Percentiles rank a stretch among this genome's conserved stretches.
Conservation (phyloP, 2,797 vertebrate species). For the Phoeniculus purpureus region DNA sequence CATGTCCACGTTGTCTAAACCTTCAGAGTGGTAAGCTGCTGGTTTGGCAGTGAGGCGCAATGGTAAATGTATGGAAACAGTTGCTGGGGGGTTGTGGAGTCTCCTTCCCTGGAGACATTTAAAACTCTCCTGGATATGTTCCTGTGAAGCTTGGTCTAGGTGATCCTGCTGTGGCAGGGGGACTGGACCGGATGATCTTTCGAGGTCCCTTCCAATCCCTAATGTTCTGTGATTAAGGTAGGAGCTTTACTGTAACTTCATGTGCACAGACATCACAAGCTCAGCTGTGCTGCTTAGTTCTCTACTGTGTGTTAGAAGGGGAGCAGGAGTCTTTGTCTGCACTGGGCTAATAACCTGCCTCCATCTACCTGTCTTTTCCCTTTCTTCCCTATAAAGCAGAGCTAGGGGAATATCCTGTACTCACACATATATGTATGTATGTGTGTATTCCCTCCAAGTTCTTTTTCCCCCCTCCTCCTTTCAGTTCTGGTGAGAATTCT, state of each 20-base stretch:
- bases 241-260: not conserved
- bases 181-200: too few relatives aligned
- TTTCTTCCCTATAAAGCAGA: not conserved
- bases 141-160: too few relatives aligned
- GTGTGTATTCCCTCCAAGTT: too few relatives aligned
- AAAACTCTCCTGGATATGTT: too few relatives aligned
- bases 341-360: not conserved
- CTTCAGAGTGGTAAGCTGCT: not conserved
- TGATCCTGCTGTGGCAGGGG: too few relatives aligned
- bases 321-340: not conserved
- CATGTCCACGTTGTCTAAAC: not conserved
- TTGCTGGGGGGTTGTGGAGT: not conserved
- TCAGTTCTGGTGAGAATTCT: not conserved
- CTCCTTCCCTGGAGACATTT: too few relatives aligned
- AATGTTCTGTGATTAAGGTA: not conserved
- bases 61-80: not conserved
- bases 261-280: fast-evolving
- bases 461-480: fast-evolving
- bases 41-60: not conserved
- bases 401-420: not conserved
- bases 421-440: too few relatives aligned
- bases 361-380: not conserved
- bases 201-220: too few relatives aligned
- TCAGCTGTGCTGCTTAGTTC: not conserved
- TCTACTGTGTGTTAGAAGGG: not conserved